Conservation (phyloP, 2,797 vertebrate genomes). For the Emydoidea blandingii region DNA sequence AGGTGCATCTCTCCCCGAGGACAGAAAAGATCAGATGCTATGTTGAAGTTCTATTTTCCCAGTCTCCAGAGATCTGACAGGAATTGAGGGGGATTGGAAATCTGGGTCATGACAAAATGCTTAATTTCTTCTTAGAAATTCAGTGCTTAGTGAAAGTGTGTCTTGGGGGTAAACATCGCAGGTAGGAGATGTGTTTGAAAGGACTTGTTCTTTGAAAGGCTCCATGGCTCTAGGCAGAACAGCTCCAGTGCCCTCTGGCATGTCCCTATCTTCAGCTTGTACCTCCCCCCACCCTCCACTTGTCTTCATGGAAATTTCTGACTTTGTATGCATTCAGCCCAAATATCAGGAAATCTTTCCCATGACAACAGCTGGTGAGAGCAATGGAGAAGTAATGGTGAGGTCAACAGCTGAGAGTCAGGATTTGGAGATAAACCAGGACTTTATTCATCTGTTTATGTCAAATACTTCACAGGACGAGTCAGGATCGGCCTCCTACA, state of each 20-base stretch:
- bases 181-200: neutral
- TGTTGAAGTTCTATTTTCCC: neutral
- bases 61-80: neutral
- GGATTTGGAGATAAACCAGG: conserved; percentile 69
- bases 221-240: conserved; percentile 6
- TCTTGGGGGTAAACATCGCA: neutral
- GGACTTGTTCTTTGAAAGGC: conserved; percentile 48
- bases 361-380: conserved; percentile 83
- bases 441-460: conserved; percentile 68
- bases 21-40: neutral
- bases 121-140: neutral
- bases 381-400: conserved; percentile 76
- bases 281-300: conserved; percentile 40
- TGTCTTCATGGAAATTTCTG: conserved; percentile 75
- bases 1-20: neutral
- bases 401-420: conserved; percentile 77
- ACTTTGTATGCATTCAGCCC: conserved; percentile 74
- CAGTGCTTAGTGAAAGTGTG: neutral
- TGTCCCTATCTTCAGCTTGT: conserved; percentile 48
- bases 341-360: conserved; percentile 80
- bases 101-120: neutral
- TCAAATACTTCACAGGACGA: conserved; percentile 54
- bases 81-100: neutral
- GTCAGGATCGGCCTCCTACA: conserved; percentile 69
- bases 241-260: conserved; percentile 10